These are phyloP conservation scores for Plumapathes pennacea DNA, from an alignment of 92 coral and sea anemone species.

Conservation along the genomic window DNA sequence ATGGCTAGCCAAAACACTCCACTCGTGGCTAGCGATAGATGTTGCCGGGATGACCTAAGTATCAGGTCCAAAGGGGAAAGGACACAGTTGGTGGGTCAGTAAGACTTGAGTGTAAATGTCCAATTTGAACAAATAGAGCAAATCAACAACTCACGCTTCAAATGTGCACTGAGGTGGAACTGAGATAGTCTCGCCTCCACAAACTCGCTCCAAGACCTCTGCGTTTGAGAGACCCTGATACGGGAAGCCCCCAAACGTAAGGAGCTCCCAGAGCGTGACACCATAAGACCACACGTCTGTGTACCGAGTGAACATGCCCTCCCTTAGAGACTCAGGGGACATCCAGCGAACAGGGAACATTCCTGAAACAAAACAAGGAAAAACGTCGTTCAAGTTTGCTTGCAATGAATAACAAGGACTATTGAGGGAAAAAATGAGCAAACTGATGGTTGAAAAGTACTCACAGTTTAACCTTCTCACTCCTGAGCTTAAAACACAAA, in stretches of 20 bases:
- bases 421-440: no score
- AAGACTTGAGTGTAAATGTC: no score
- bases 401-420: neutral
- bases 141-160: constrained; percentile 42
- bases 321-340: constrained; percentile 77
- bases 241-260: constrained; percentile 84
- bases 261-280: constrained; percentile 75
- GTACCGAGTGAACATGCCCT: constrained; percentile 66
- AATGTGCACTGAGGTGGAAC: constrained; percentile 47
- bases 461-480: no score
- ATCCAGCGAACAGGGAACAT: constrained; percentile 74
- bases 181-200: constrained; percentile 45
- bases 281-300: constrained; percentile 89
- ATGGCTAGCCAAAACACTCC: no score
- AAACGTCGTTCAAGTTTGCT: no score
- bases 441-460: no score
- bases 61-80: no score
- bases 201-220: constrained; percentile 56
- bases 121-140: no score
- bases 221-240: constrained; percentile 75
- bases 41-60: no score
- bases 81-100: no score
- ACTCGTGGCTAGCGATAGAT: no score
- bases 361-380: constrained; percentile 9
- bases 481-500: no score